Base-by-base conservation (phyloP, 2,888 invertebrate species). In the Mellilla xanthometata region DNA sequence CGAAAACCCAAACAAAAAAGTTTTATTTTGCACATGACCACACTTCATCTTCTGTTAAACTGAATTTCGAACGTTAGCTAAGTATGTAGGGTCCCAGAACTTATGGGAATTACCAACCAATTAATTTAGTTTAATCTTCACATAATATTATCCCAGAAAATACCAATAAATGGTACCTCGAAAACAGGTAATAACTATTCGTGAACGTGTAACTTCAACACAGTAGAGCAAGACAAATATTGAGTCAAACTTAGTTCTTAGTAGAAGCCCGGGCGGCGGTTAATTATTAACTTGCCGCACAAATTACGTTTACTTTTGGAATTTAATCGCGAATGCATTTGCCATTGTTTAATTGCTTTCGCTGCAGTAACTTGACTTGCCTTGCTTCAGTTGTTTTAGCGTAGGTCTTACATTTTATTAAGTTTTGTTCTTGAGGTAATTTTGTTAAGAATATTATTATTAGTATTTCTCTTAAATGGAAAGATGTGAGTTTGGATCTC, bases 201-300 rank as follows among this genome's bases (percentile, higher is more conserved):
- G 61, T 58, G 58, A 64, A 61, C 64, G 68, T 75, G 68, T 65
- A 78, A 80, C 72, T 81, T 60, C 72, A 78, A 81, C 70, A 73
- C 58, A 66, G 71, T 70, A 68, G 68, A 66, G 68, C 56, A 82
- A 80, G 72, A 76, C 81, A 81, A 84, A 84, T 81, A 84, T 81
- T 79, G 77, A 73, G 65, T 65, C 65, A 66, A 76, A 78, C 72
- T 68, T 67, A 76, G 76, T 82, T 72, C 74, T 68, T 64, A 58
- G 72, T 66, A 70, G 70, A 72, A 69, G 71, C 64, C 68, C 67
- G 68, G 65, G 60, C 68, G 64, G 56, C 68, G 72, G 76, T 76
- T 82, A 80, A 81, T 81, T 76, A 82, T 80, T 78, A 73, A 76
- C 68, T 75, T 63, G 52, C 63, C 58, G 62, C 65, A 65, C 52